Conservation (phyloP, 2,113 vertebrate species). For the Emydocephalus ijimae region DNA sequence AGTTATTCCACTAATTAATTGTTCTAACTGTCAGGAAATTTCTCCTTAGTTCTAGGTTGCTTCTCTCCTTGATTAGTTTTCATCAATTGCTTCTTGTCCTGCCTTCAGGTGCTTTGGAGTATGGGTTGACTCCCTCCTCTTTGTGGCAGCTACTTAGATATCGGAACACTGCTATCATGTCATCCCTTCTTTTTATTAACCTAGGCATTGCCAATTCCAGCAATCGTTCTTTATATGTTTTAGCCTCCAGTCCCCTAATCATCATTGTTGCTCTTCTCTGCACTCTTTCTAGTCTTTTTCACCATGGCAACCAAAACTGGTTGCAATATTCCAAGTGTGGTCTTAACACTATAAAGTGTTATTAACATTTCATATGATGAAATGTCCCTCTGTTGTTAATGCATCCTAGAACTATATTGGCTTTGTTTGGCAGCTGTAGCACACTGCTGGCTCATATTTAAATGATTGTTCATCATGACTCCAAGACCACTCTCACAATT, state of each 20-base stretch:
- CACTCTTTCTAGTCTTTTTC: no score
- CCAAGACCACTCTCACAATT: no score
- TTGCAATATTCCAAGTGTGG: no score
- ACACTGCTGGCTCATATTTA: no score
- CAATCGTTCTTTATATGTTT: background rate
- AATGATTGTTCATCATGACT: no score
- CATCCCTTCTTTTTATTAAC: background rate
- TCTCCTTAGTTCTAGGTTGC: background rate
- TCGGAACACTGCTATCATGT: background rate
- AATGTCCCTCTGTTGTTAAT: no score
- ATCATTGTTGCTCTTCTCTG: background rate
- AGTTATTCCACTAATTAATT: no score
- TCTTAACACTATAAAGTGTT: no score
- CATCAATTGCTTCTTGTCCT: background rate
- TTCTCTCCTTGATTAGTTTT: background rate
- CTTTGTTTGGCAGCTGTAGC: no score
- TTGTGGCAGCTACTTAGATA: background rate
- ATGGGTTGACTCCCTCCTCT: background rate
- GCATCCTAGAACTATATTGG: no score
- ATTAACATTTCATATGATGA: no score
- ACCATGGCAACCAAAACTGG: no score
- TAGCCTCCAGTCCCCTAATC: background rate
- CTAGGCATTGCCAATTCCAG: background rate
- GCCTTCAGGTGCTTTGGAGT: background rate
- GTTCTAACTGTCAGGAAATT: background rate